phyloP scores from a whole-genome alignment of 2,888 invertebrate species.

The Leptinotarsa tumamoca region DNA sequence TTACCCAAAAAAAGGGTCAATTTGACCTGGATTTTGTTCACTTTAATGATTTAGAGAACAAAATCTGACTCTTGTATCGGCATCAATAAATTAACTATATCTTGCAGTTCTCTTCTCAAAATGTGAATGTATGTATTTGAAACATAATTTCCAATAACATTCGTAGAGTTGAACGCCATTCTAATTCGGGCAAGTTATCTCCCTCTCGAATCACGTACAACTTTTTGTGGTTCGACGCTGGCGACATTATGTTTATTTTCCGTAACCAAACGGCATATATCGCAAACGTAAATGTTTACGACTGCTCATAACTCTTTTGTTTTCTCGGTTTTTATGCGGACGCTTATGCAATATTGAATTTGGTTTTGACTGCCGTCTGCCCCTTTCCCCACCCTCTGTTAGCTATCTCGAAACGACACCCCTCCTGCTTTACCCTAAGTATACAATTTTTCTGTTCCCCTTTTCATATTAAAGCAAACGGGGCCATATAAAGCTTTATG shows the following conservation, averaged over 20 bases:
- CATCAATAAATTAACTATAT: no score
- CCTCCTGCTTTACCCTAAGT: constrained; percentile 25
- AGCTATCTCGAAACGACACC: constrained; percentile 3
- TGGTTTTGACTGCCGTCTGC: constrained; percentile 7
- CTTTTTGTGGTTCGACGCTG: background rate
- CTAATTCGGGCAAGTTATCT: background rate
- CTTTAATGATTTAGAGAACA: no score
- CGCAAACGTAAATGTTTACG: constrained; percentile 11
- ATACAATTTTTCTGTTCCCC: constrained; percentile 44
- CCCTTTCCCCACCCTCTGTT: constrained; percentile 18
- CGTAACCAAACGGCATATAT: background rate
- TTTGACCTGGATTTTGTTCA: no score
- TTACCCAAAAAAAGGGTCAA: no score
- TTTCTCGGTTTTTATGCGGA: constrained; percentile 17
- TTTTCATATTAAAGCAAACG: constrained; percentile 52
- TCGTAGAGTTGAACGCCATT: no score
- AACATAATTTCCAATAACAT: no score
- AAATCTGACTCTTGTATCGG: no score
- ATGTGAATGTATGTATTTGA: no score
- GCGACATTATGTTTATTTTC: constrained; percentile 15
- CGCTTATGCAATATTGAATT: constrained; percentile 19
- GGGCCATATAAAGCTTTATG: constrained; percentile 53
- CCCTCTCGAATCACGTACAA: background rate
- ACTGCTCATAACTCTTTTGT: constrained; percentile 19
- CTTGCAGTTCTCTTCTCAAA: no score